Base-by-base conservation (phyloP, 2,113 vertebrate species). In the Felis chaus region DNA sequence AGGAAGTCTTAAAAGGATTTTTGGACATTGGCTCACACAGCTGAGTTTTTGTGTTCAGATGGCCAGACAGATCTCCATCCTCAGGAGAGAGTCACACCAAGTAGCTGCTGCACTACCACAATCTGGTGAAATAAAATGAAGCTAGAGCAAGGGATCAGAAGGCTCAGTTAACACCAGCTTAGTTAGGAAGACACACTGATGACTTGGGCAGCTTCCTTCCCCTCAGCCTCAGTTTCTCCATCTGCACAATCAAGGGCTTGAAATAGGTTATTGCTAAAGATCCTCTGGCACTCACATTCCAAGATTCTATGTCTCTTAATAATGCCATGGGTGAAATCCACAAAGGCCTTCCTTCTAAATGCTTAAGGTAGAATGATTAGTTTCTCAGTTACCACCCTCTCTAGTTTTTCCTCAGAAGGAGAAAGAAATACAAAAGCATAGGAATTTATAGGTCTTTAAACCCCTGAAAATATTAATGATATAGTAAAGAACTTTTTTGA, bases 1-100 rank as follows among this genome's bases (percentile, higher is more conserved):
- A 92, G 33, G 8, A 90, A 85, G 27, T 76, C 21, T 71, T 95
- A 36, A 68, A 27, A 65, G 23, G 36, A 45, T 79, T 95, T 74
- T 95, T 90, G 90, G 48, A 80, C 33, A 0, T 11, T 36, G 78
- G 71, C 29, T 92, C 33, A 2, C 76, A 80, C 1, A 16, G 81
- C 50, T 97, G 79, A 85, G 81, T 94, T 65, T 95, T 41, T 89
- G 27, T 81, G 61, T 92, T 82, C 71, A 85, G 23, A 19, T 55
- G 7, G 25, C 27, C 39, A 63, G 87, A 53, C 21, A 84, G n/a
- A 57, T 5, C 48, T 65, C 6, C 8, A 31, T 21, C 79, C 41
- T 50, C 9, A 21, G 73, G 66, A 61, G 69, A 83, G 18, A 78
- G 13, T 12, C 4, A 0, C 25, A 11, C 5, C 61, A n/a, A 41